Evolutionary conservation across 2,888 invertebrate genomes (phyloP).

Genomic region (Callimorpha dominula): DNA sequence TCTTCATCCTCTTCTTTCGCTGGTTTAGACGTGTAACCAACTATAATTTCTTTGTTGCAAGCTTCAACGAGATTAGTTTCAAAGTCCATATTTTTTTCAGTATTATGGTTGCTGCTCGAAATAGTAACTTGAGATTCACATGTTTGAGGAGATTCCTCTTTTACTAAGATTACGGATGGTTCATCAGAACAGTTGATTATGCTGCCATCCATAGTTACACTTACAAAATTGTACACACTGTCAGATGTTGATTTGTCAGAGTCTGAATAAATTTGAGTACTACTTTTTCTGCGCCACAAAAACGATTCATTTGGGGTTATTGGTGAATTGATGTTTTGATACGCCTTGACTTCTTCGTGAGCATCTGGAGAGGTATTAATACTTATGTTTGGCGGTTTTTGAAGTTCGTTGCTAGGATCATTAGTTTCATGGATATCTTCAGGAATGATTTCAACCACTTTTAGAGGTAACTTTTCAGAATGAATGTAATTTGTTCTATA

Average conservation of each 20-base stretch:
- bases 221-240: constrained; percentile 72
- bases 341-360: constrained; percentile 53
- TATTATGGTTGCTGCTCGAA: constrained; percentile 56
- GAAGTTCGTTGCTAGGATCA: constrained; percentile 35
- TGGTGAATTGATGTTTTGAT: constrained; percentile 69
- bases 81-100: constrained; percentile 72
- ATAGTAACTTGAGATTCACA: constrained; percentile 64
- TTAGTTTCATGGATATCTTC: constrained; percentile 74
- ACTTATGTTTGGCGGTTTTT: constrained; percentile 32
- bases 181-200: constrained; percentile 59
- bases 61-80: constrained; percentile 82
- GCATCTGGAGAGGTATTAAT: constrained; percentile 34
- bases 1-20: constrained; percentile 71
- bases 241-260: constrained; percentile 72
- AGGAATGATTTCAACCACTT: constrained; percentile 81
- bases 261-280: constrained; percentile 76
- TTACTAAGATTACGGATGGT: constrained; percentile 52
- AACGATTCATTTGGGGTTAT: constrained; percentile 89
- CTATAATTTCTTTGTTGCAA: constrained; percentile 77
- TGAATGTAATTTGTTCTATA: constrained; percentile 83
- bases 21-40: constrained; percentile 72
- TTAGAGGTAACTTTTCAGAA: constrained; percentile 76
- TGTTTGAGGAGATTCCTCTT: constrained; percentile 64
- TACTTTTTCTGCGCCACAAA: constrained; percentile 87
- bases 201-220: constrained; percentile 66